Evolutionary conservation across 1,140 invertebrate species (phyloP).

Genomic region (Brachionus manjavacas): DNA sequence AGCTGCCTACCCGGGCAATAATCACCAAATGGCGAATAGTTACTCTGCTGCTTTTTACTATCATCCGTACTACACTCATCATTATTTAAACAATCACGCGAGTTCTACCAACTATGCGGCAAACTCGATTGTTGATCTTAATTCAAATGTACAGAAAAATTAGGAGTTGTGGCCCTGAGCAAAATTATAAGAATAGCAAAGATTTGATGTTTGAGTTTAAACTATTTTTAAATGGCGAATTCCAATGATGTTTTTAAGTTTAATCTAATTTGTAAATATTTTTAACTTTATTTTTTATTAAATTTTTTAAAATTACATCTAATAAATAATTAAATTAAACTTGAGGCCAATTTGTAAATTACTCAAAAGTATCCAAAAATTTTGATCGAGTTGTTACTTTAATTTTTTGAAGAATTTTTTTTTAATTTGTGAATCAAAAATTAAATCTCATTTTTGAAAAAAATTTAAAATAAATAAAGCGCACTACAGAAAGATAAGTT

Average conservation of each 20-base stretch:
- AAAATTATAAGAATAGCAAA: not conserved
- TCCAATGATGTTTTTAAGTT: not conserved
- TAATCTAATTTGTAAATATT: not conserved
- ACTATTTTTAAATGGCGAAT: not conserved
- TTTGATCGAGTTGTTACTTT: no score
- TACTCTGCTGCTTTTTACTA: slow-evolving; percentile 24
- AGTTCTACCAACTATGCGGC: not conserved
- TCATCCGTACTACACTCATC: slow-evolving; percentile 15
- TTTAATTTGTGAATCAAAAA: no score
- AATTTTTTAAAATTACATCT: not conserved
- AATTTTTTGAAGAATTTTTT: no score
- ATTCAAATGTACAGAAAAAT: slow-evolving; percentile 23
- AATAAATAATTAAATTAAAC: not conserved
- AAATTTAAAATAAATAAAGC: no score
- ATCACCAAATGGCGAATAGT: not conserved
- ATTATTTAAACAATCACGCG: slow-evolving; percentile 14
- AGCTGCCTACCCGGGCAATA: not conserved
- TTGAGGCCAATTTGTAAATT: not conserved
- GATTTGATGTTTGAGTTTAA: not conserved
- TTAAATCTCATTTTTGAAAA: no score
- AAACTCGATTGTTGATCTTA: not conserved
- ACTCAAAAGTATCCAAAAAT: no score
- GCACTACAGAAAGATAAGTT: no score
- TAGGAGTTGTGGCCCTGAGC: not conserved
- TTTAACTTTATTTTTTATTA: not conserved